Base-by-base conservation (phyloP, 2,797 vertebrate species). In the Enteromius viviparus region DNA sequence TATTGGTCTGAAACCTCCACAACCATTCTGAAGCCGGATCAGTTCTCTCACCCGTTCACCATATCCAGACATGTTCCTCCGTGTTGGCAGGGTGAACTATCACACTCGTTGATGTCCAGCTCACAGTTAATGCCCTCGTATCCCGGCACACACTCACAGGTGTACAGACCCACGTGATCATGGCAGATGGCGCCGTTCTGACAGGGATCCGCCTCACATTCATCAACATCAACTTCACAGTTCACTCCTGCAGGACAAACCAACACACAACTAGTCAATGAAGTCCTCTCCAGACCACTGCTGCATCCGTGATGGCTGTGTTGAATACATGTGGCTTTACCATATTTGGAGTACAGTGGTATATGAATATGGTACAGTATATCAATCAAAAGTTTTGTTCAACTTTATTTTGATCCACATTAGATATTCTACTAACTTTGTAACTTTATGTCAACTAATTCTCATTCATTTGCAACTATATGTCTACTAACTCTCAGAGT, bases 71-170 rank as follows among this genome's bases (percentile, higher is more conserved):
- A 99, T 0, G 2, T 76, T 58, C 97, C 97, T 0, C 90, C 87
- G 29, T 96, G 94, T 45, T 91, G 91, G 82, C 98, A 99, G 0
- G 97, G 97, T 64, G 87, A 89, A 90, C 96, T 97, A 76, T 90
- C 93, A 88, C 98, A 99, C 83, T 99, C 98, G 17, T 99, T 90
- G 4, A 96, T 87, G 89, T 99, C 93, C 85, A 96, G 88, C 92
- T 98, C 95, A 1, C 98, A 99, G 85, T 93, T 89, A 3, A 80
- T 6, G 11, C 97, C 97, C 66, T 91, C 90, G 70, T 95, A 99
- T 7, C 98, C 98, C 0, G 90, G 85, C 26, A 90, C 80, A 78
- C 98, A 99, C 76, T 94, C 91, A 80, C 98, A 99, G 60, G 84
- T 91, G 94, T 97, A 98, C 80, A 89, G 88, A 40, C 96, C 97